phyloP scores from a whole-genome alignment of 2,797 vertebrate species.

The Rousettus madagascariensis region DNA sequence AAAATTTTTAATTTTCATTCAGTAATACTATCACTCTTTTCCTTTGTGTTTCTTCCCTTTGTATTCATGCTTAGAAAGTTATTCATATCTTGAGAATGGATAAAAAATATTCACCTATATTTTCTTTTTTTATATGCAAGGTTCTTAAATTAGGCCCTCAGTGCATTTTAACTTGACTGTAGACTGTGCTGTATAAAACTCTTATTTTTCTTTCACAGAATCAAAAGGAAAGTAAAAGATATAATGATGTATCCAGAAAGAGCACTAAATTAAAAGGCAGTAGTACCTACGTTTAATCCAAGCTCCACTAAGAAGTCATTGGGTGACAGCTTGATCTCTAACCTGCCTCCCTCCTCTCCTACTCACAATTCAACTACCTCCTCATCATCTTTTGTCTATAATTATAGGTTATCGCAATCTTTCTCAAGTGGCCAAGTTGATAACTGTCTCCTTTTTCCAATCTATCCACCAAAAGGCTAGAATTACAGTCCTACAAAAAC shows the following conservation, averaged over 20 bases:
- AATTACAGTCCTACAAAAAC: not conserved
- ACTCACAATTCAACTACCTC: not conserved
- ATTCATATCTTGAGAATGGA: not conserved
- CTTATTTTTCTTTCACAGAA: conserved; percentile 7
- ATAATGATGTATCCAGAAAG: not conserved
- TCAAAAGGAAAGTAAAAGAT: not conserved
- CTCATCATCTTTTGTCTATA: not conserved
- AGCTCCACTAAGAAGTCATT: not conserved
- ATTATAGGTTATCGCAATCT: not conserved
- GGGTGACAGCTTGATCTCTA: not conserved
- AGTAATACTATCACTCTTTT: not conserved
- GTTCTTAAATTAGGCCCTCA: not conserved
- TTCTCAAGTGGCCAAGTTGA: not conserved
- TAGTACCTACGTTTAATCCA: not conserved
- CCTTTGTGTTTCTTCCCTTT: not conserved
- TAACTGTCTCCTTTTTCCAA: not conserved
- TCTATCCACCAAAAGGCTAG: not conserved
- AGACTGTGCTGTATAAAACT: not conserved
- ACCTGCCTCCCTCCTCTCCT: not conserved
- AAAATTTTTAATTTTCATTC: not conserved
- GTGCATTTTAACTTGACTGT: not conserved
- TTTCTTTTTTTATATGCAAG: not conserved
- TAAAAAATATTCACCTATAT: not conserved
- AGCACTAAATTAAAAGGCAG: conserved; percentile 11
- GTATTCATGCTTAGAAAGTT: not conserved